Evolutionary conservation across 2,888 invertebrate genomes (phyloP), one percentile per base, ranked within the genome.

Genomic region (Drosophila meridionalis): DNA sequence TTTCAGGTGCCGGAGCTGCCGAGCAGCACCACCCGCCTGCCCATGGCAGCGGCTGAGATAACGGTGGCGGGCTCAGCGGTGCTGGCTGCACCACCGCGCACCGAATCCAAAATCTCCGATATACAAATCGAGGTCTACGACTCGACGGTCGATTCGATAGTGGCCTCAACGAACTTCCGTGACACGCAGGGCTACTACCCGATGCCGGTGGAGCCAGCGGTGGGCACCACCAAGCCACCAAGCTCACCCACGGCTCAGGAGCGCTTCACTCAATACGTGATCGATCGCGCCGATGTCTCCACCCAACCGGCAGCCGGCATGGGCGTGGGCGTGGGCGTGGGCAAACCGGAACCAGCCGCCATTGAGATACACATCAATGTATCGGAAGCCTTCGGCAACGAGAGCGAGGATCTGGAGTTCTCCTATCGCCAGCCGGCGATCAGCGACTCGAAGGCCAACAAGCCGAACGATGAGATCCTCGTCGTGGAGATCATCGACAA

Each of bases 301-400:
- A 92, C 92, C 0, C 92, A 87, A 48, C 88, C 93, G 0, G 91
- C 68, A 6, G 63, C 76, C 4, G 66, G 43, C 3, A n/a, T 32
- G 11, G 56, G 48, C 0, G 9, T 28, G 12, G 30, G 9, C n/a
- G 55, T 7, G 12, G 55, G 34, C n/a, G 28, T 43, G 34, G 93
- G 91, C 0, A 90, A 91, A 8, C 92, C 93, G 0, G 91, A 93
- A 30, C 92, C 93, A 26, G 92, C 93, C 4, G 92, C 92, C 30
- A 93, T 93, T 40, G 93, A 93, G 74, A 93, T 93, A 36, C 93
- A 93, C 69, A 93, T 93, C 0, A 93, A 93, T 77, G 93, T 93
- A 0, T 93, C 93, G 0, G 93, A 93, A 56, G 92, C 92, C 0
- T 88, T 92, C 45, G 91, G 91, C 11, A 93, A 89, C 55, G 92